A percentile compares a stretch with the other conserved stretches of the same genome.
Conservation (phyloP, 2,113 vertebrate genomes). For the Strix uralensis region DNA sequence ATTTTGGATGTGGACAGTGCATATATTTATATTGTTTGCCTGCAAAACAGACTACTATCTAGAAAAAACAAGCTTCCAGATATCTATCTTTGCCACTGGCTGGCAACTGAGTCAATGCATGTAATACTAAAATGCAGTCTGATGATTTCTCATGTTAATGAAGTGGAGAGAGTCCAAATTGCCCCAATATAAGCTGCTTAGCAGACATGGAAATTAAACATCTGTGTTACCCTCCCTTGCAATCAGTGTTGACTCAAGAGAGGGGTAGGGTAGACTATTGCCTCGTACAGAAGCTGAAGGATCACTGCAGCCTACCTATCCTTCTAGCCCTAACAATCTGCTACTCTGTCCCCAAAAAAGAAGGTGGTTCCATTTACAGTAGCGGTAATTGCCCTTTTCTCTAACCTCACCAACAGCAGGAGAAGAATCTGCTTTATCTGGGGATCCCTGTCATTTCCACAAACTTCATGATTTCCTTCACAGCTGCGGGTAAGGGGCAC, state of each 20-base stretch:
- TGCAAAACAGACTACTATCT: neutral
- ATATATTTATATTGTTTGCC: neutral
- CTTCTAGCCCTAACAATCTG: neutral
- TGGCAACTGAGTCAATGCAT: neutral
- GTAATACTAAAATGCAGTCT: neutral
- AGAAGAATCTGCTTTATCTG: neutral
- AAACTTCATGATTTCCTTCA: neutral
- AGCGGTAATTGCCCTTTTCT: neutral
- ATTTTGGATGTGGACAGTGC: neutral
- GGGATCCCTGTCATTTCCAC: neutral
- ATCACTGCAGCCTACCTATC: neutral
- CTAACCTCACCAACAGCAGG: neutral
- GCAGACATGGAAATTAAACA: neutral
- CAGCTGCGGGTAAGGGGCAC: neutral
- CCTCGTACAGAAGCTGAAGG: neutral
- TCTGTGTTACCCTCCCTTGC: neutral
- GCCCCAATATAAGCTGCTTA: neutral
- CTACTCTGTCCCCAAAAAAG: neutral
- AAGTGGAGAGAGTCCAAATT: neutral
- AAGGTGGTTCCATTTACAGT: neutral
- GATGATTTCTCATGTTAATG: neutral
- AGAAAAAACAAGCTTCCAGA: neutral
- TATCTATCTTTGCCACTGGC: neutral
- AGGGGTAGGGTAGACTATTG: neutral
- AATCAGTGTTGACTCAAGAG: neutral